Evolutionary conservation across 53 echinoderm and acorn worm genomes (phyloP).

Genomic region (Glandiceps talaboti): DNA sequence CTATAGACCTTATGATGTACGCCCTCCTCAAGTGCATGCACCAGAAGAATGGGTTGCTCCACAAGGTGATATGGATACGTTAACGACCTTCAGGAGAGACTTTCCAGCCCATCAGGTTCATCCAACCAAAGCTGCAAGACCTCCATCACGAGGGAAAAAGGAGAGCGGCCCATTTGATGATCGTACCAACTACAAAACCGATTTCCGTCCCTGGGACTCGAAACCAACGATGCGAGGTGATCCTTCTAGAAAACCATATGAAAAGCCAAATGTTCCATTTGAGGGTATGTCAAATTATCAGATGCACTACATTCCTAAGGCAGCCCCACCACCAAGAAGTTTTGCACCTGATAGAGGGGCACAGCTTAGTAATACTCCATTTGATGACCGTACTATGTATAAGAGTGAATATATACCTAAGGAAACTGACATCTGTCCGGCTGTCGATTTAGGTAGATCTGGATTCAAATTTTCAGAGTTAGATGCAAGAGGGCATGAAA

Average conservation of each 20-base stretch:
- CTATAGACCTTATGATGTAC: slow-evolving; percentile 66
- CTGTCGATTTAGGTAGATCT: slow-evolving; percentile 39
- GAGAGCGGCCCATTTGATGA: slow-evolving; percentile 80
- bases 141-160: slow-evolving; percentile 32
- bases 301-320: slow-evolving; percentile 64
- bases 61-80: slow-evolving; percentile 66
- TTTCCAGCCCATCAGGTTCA: slow-evolving; percentile 71
- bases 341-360: slow-evolving; percentile 74
- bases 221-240: slow-evolving; percentile 67
- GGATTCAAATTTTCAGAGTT: slow-evolving; percentile 48
- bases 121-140: slow-evolving; percentile 46
- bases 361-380: slow-evolving; percentile 57
- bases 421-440: slow-evolving; percentile 61
- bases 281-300: slow-evolving; percentile 65
- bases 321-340: slow-evolving; percentile 49
- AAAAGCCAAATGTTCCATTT: slow-evolving; percentile 73
- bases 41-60: slow-evolving; percentile 71
- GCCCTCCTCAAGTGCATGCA: slow-evolving; percentile 49
- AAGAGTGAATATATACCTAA: slow-evolving; percentile 87
- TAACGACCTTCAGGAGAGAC: slow-evolving; percentile 65
- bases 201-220: slow-evolving; percentile 72
- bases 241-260: slow-evolving; percentile 71
- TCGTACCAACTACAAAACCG: slow-evolving; percentile 74
- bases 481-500: slow-evolving; percentile 73
- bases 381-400: slow-evolving; percentile 98